Evolutionary conservation across 2,113 vertebrate species (phyloP).

Genomic region (Rhinopithecus roxellana): DNA sequence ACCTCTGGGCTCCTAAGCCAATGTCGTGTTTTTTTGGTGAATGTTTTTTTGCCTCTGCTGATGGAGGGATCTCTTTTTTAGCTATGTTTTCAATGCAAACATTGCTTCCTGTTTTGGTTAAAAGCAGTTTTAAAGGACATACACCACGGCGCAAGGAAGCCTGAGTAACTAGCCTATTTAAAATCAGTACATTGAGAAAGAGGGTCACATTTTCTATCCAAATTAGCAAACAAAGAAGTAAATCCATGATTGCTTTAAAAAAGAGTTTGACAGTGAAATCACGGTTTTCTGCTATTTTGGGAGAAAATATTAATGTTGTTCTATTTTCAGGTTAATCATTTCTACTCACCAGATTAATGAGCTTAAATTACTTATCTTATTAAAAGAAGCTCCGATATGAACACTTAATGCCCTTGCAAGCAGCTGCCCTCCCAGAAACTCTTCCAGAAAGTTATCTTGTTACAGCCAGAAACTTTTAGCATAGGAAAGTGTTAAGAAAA

Average conservation of each 20-base stretch:
- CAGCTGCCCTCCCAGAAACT: conserved; percentile 1
- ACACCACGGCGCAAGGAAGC: background rate
- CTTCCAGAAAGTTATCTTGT: background rate
- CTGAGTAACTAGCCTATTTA: conserved; percentile 36
- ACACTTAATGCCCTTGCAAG: conserved; percentile 8
- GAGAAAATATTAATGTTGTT: conserved; percentile 86
- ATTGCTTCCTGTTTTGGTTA: conserved; percentile 59
- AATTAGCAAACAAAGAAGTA: conserved; percentile 60
- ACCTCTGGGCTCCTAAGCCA: conserved; percentile 60
- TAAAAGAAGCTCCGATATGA: conserved; percentile 35
- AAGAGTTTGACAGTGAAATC: conserved; percentile 83
- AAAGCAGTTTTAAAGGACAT: conserved; percentile 63
- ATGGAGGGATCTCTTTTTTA: conserved; percentile 21
- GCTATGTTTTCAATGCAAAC: background rate
- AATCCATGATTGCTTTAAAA: conserved; percentile 69
- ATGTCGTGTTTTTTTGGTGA: conserved; percentile 1
- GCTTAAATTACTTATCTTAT: conserved; percentile 44
- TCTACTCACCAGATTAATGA: conserved; percentile 59
- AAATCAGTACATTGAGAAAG: conserved; percentile 48
- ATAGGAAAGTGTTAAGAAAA: background rate
- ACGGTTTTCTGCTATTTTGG: conserved; percentile 86
- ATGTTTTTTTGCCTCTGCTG: conserved; percentile 44
- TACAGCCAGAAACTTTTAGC: conserved; percentile 14
- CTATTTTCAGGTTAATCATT: conserved; percentile 81
- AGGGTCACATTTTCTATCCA: background rate